phyloP scores from a whole-genome alignment of 1,140 invertebrate genomes.

The Drosophila obscura region DNA sequence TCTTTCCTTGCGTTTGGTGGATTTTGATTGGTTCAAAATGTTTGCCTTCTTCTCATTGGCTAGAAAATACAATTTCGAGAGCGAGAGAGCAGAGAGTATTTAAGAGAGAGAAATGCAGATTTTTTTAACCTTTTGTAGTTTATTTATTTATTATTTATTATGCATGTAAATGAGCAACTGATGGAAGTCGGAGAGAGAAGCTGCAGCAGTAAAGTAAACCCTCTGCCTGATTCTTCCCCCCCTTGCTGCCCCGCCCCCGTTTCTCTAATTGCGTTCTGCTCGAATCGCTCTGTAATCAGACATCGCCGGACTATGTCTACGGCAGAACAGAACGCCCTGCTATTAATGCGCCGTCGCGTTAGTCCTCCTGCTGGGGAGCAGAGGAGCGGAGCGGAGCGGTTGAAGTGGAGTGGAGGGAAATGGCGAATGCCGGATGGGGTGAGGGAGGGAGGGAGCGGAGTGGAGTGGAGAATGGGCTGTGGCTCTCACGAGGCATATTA shows the following conservation, averaged over 20 bases:
- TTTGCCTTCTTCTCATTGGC: slow-evolving; percentile 40
- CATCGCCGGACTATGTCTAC: slow-evolving; percentile 41
- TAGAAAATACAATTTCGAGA: not conserved
- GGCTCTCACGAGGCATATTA: slow-evolving; percentile 68
- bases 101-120: too few relatives aligned
- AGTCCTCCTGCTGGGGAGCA: slow-evolving; percentile 5
- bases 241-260: slow-evolving; percentile 23
- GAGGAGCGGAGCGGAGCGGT: too few relatives aligned
- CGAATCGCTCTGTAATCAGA: slow-evolving; percentile 74
- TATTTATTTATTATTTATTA: too few relatives aligned
- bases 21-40: too few relatives aligned
- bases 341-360: slow-evolving; percentile 56
- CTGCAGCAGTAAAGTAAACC: too few relatives aligned
- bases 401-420: not conserved
- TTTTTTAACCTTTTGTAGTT: too few relatives aligned
- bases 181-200: too few relatives aligned
- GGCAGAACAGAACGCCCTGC: slow-evolving; percentile 53
- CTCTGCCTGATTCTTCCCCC: too few relatives aligned
- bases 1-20: too few relatives aligned
- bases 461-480: not conserved
- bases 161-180: too few relatives aligned
- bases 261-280: slow-evolving; percentile 79
- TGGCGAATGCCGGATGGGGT: not conserved
- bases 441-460: not conserved
- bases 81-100: too few relatives aligned